phyloP scores from a whole-genome alignment of 2,888 invertebrate genomes.

The Choreutis nemorana region DNA sequence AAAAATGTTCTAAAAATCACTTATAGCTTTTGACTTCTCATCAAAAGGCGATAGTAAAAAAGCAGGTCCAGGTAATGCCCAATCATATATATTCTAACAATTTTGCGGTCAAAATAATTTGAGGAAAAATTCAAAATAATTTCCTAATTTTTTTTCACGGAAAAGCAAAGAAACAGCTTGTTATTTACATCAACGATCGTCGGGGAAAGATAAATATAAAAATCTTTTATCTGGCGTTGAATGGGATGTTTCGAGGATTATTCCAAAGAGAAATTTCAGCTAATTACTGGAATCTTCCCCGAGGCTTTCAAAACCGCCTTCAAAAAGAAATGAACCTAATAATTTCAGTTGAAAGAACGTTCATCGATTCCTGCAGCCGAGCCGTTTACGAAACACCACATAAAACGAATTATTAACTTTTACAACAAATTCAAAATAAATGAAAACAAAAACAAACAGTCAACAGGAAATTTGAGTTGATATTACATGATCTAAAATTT shows the following conservation, averaged over 20 bases:
- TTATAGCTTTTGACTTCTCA: too few relatives aligned
- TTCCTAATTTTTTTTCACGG: conserved; percentile 23
- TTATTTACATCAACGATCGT: conserved; percentile 49
- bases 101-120: too few relatives aligned
- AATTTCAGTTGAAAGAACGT: conserved; percentile 17
- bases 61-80: too few relatives aligned
- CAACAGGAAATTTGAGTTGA: conserved; percentile 6
- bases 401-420: conserved; percentile 6
- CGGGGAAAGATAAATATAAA: conserved; percentile 30
- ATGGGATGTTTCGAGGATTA: conserved; percentile 45
- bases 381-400: too few relatives aligned
- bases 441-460: too few relatives aligned
- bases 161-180: conserved; percentile 29
- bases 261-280: conserved; percentile 39
- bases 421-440: too few relatives aligned
- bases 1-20: too few relatives aligned
- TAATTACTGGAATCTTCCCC: conserved; percentile 40
- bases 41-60: too few relatives aligned
- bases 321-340: conserved; percentile 26
- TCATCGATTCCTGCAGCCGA: conserved; percentile 14
- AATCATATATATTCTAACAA: too few relatives aligned
- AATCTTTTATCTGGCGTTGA: conserved; percentile 45
- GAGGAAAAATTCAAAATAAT: conserved; percentile 17
- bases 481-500: neutral
- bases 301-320: conserved; percentile 18